Evolutionary conservation across 1,140 invertebrate genomes (phyloP).

Genomic region (Pseudomyrmex cubaensis): DNA sequence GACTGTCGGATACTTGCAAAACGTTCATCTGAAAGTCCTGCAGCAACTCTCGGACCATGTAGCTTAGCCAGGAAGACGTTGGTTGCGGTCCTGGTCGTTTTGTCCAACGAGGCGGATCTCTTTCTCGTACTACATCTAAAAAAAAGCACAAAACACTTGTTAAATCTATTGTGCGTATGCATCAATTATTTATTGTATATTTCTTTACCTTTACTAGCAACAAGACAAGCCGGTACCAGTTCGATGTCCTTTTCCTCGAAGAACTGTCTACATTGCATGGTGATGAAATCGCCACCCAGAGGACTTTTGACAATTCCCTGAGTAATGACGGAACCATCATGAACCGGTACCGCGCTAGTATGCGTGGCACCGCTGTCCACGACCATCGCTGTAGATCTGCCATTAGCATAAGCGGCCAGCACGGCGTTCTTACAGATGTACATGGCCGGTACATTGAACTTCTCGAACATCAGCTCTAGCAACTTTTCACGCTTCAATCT

Average conservation of each 20-base stretch:
- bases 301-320: slow-evolving; percentile 97
- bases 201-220: slow-evolving; percentile 88
- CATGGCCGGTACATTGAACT: slow-evolving; percentile 98
- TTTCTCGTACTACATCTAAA: slow-evolving; percentile 92
- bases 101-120: slow-evolving; percentile 93
- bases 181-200: not conserved
- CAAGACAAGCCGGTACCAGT: slow-evolving; percentile 93
- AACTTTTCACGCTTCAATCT: slow-evolving; percentile 95
- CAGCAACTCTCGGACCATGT: slow-evolving; percentile 93
- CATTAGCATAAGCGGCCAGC: slow-evolving; percentile 97
- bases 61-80: slow-evolving; percentile 94
- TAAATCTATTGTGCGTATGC: too few species aligned
- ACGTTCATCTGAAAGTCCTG: slow-evolving; percentile 94
- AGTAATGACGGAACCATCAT: slow-evolving; percentile 95
- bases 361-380: slow-evolving; percentile 97
- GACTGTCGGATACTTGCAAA: slow-evolving; percentile 93
- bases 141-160: slow-evolving; percentile 15
- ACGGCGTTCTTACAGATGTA: slow-evolving; percentile 98
- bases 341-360: slow-evolving; percentile 97
- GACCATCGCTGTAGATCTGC: slow-evolving; percentile 95
- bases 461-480: slow-evolving; percentile 98
- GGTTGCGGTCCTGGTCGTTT: slow-evolving; percentile 93
- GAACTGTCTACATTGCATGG: slow-evolving; percentile 93
- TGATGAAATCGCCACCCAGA: slow-evolving; percentile 96
- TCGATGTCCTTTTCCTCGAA: slow-evolving; percentile 93